Conservation (phyloP, 2,888 invertebrate species). For the Arge pagana region DNA sequence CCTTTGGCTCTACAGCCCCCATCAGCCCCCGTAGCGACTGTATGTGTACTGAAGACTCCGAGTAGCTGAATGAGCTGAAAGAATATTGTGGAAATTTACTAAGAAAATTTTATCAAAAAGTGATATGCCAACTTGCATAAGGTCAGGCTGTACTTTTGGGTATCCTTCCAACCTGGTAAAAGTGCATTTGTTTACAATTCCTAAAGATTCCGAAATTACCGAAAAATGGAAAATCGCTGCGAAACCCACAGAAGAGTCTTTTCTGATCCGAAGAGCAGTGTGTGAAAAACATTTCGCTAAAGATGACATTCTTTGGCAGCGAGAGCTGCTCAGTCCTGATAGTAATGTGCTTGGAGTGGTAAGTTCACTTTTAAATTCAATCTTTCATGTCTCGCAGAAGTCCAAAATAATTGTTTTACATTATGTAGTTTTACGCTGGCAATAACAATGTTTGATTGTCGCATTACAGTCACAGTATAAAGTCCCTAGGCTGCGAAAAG, state of each 20-base stretch:
- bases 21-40: too few species aligned
- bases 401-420: too few species aligned
- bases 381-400: too few species aligned
- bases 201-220: too few species aligned
- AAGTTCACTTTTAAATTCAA: constrained; percentile 5
- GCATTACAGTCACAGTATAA: constrained; percentile 13
- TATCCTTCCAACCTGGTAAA: constrained; percentile 22
- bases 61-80: too few species aligned
- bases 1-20: too few species aligned
- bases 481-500: constrained; percentile 20
- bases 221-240: constrained; percentile 17
- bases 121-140: too few species aligned
- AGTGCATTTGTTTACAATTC: constrained; percentile 22
- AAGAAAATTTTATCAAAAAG: too few species aligned
- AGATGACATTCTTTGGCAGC: constrained; percentile 17
- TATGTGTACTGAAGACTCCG: too few species aligned
- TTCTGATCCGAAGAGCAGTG: constrained; percentile 2
- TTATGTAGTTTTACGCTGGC: too few species aligned
- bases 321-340: neutral
- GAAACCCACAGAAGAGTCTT: neutral
- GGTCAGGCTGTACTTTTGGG: constrained; percentile 23
- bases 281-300: constrained; percentile 24
- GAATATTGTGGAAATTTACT: too few species aligned
- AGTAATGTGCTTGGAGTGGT: constrained; percentile 18
- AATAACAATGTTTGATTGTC: too few species aligned